These are phyloP conservation scores for Polypterus senegalus DNA, from an alignment of 2,113 vertebrate species.

Conservation along the genomic window DNA sequence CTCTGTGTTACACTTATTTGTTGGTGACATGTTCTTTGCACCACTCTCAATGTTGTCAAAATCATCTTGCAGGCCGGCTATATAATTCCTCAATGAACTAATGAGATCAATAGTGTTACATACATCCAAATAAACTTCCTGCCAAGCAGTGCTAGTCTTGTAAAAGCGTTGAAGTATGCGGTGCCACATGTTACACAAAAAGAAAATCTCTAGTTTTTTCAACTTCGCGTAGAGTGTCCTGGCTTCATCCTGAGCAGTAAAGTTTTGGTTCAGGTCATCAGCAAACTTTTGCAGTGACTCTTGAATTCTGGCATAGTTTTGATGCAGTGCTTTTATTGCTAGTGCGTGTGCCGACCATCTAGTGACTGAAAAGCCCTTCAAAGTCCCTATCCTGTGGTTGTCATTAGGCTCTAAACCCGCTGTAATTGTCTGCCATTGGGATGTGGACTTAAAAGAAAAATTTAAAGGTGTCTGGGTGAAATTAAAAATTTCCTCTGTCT, in stretches of 20 bases:
- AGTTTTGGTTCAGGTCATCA: background rate
- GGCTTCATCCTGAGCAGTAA: background rate
- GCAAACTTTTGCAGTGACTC: background rate
- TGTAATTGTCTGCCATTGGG: slow-evolving; percentile 1
- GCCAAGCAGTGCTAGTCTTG: background rate
- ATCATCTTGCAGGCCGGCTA: background rate
- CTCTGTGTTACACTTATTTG: too few species aligned
- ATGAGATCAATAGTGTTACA: background rate
- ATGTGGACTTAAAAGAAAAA: slow-evolving; percentile 1
- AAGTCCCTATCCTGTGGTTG: slow-evolving; percentile 5
- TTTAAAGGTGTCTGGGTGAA: slow-evolving; percentile 5
- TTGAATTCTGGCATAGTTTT: slow-evolving; percentile 4
- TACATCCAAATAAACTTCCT: background rate
- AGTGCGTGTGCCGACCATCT: slow-evolving; percentile 1
- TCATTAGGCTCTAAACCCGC: slow-evolving; percentile 2
- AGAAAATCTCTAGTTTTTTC: background rate
- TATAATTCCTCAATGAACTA: background rate
- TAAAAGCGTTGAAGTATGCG: background rate
- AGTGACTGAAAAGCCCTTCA: background rate
- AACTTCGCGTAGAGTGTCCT: background rate
- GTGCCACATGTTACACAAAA: background rate
- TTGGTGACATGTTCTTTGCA: slow-evolving; percentile 2
- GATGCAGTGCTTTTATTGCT: background rate
- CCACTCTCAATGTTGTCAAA: background rate
- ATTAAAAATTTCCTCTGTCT: slow-evolving; percentile 7